Base-by-base conservation (phyloP, 2,797 vertebrate genomes). In the Anguilla anguilla region DNA sequence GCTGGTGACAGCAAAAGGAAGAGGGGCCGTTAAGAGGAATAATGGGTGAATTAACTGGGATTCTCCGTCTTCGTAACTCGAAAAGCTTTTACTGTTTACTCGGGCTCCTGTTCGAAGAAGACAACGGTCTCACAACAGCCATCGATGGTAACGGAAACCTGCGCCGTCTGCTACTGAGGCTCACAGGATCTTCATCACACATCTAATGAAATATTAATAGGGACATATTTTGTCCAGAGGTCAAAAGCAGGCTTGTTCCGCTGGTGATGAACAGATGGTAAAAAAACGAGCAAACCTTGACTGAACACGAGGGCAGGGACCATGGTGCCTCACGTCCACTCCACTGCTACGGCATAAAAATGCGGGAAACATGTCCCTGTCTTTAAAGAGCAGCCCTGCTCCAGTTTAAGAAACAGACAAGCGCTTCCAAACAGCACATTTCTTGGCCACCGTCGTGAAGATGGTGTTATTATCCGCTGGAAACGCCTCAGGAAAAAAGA, bases 401-500 rank as follows among this genome's bases (percentile, higher is more conserved):
- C 92, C n/a, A 17, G 87, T 89, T 91, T 90, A 89, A 91, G 86
- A 92, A 89, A 90, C 87, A 84, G 91, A 88, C 86, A 51, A 86
- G 10, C 87, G 88, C 91, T 94, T 91, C 91, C 90, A 94, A 90
- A 87, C 89, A 87, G 93, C 88, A 87, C 89, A 84, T 93, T 91
- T 69, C 87, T 93, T 91, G 88, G 91, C 91, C 67, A 67, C 51
- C 49, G 53, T 92, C 89, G 89, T 90, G n/a, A 89, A 91, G 85
- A 93, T 93, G 86, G 81, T 91, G 88, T 89, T 93, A 92, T 93
- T 92, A 93, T 92, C 90, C 85, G 67, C 86, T 91, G 89, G 35
- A 93, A 94, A 93, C 93, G 87, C 64, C 88, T 82, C 39, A 46
- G 77, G 61, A 22, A 81, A 72, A 79, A 46, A 46, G 89, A 87